A percentile compares a stretch with the other conserved stretches of the same genome.
Conservation (phyloP, 2,797 vertebrate genomes). For the Cuniculus paca region DNA sequence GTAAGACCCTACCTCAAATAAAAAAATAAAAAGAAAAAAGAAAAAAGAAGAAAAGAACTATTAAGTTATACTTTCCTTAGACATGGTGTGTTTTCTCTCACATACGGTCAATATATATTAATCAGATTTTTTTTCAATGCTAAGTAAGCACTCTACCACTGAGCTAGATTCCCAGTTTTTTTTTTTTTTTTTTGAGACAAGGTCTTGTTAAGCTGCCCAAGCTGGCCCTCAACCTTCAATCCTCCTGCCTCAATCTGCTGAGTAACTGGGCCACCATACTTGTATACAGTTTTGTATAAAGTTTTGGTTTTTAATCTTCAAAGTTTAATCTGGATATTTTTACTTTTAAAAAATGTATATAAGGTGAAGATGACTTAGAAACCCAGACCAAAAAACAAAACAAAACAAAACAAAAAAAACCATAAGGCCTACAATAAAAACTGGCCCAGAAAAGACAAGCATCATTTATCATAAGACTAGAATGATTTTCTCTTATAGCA, state of each 20-base stretch:
- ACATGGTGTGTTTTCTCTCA: neutral
- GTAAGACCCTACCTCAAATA: no score
- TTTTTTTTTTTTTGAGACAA: neutral
- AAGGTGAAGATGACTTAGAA: neutral
- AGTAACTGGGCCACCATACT: neutral
- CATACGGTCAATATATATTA: neutral
- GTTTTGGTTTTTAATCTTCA: neutral
- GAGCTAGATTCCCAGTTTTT: neutral
- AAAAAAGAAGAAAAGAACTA: neutral
- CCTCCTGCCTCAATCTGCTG: neutral
- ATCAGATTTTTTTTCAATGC: neutral
- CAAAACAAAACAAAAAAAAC: no score
- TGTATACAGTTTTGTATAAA: neutral
- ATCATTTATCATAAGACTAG: neutral
- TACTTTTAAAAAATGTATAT: neutral
- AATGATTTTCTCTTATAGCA: neutral
- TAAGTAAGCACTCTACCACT: neutral
- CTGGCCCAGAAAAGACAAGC: constrained; percentile 40
- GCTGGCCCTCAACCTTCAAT: neutral
- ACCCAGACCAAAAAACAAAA: neutral
- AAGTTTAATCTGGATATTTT: neutral
- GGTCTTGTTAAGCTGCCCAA: neutral
- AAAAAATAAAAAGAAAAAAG: no score
- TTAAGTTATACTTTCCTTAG: neutral
- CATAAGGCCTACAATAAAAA: constrained; percentile 12